Conservation (phyloP, 2,113 vertebrate species). For the Zosterops lateralis region DNA sequence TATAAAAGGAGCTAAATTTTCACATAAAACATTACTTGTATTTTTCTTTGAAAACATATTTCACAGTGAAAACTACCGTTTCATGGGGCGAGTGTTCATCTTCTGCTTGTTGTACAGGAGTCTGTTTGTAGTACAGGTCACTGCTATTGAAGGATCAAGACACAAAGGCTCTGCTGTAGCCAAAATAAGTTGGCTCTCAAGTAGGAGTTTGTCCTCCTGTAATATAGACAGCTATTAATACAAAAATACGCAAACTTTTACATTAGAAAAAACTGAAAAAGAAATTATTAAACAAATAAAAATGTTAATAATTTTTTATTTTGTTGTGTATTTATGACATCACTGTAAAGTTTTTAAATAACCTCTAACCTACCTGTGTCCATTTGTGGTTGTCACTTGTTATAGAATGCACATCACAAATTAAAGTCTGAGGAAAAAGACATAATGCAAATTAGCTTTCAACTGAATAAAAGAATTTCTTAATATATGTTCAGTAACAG, state of each 20-base stretch:
- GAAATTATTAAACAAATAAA: neutral
- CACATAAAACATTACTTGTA: neutral
- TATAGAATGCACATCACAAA: conserved; percentile 97
- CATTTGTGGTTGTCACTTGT: conserved; percentile 99
- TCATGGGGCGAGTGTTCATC: conserved; percentile 96
- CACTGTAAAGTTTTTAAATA: neutral
- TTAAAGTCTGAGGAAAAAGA: conserved; percentile 83
- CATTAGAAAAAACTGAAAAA: neutral
- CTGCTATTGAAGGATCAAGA: conserved; percentile 96
- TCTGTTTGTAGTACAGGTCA: conserved; percentile 93
- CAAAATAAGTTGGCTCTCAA: conserved; percentile 96
- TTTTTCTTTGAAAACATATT: neutral
- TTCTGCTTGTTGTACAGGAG: conserved; percentile 97
- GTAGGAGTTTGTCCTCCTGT: conserved; percentile 94
- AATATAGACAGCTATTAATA: conserved; percentile 5
- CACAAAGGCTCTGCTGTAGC: conserved; percentile 96
- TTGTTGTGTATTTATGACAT: neutral
- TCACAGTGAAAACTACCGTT: conserved; percentile 75
- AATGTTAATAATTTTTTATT: neutral
- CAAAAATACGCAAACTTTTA: too few relatives aligned
- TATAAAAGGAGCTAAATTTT: neutral
- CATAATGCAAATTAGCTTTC: neutral
- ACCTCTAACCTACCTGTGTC: conserved; percentile 86
- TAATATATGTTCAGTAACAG: neutral
- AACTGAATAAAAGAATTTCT: neutral